Evolutionary conservation across 2,888 invertebrate genomes (phyloP).

Genomic region (Hemistola chrysoprasaria): DNA sequence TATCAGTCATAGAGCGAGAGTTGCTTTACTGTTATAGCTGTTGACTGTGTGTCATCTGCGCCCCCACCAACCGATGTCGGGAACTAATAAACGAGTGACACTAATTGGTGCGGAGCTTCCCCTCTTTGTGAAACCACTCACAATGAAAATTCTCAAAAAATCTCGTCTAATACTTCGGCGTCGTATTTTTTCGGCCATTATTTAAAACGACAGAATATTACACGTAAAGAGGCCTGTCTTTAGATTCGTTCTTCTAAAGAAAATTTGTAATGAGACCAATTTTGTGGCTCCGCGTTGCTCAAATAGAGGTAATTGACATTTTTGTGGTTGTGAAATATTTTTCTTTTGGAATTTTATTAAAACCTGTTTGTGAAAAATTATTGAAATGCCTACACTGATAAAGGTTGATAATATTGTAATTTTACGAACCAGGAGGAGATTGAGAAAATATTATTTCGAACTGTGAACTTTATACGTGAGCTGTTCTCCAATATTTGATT

Average conservation of each 20-base stretch:
- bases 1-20: not conserved
- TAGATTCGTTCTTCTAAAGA: constrained; percentile 34
- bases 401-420: no score
- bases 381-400: no score
- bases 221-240: constrained; percentile 38
- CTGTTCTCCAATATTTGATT: no score
- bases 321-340: constrained; percentile 21
- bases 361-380: constrained; percentile 4
- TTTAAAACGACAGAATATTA: constrained; percentile 47
- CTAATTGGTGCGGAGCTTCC: constrained; percentile 62
- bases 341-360: constrained; percentile 15
- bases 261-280: constrained; percentile 43
- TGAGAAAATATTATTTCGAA: no score
- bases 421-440: no score
- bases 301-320: constrained; percentile 36
- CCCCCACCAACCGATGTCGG: constrained; percentile 33
- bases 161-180: constrained; percentile 38
- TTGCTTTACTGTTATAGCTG: constrained; percentile 1
- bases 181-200: constrained; percentile 51
- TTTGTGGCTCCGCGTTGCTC: constrained; percentile 31
- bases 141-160: constrained; percentile 51
- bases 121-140: constrained; percentile 47
- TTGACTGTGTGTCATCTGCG: constrained; percentile 8
- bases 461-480: no score
- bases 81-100: constrained; percentile 71